These are phyloP conservation scores for Ditylenchus weischeri DNA, from an alignment of 2,888 invertebrate species.

Conservation along the genomic window DNA sequence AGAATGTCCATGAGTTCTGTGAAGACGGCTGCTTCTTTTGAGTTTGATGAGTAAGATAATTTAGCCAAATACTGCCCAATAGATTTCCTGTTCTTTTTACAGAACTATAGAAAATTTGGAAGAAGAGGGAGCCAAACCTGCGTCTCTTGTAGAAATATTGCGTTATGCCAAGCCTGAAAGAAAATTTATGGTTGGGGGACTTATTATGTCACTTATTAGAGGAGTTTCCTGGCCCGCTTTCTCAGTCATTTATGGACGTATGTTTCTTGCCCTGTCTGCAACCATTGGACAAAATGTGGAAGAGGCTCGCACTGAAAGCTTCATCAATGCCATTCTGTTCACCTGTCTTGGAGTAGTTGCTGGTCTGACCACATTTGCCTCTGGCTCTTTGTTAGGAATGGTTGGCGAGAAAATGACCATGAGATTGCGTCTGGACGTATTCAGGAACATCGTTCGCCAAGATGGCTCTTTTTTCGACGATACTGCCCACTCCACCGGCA, in stretches of 20 bases:
- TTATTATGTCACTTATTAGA: conserved; percentile 41
- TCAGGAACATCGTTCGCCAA: conserved; percentile 57
- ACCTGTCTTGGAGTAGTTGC: conserved; percentile 28
- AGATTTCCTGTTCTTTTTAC: background rate
- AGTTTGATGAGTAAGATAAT: conserved; percentile 26
- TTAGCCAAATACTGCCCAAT: background rate
- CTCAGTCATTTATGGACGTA: conserved; percentile 51
- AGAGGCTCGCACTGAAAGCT: background rate
- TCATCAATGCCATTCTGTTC: conserved; percentile 17
- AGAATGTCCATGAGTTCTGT: conserved; percentile 31
- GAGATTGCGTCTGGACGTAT: conserved; percentile 42
- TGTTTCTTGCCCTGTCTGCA: conserved; percentile 38
- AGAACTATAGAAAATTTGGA: conserved; percentile 32
- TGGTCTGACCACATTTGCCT: conserved; percentile 38
- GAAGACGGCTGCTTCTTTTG: conserved; percentile 13
- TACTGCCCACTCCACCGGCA: conserved; percentile 59
- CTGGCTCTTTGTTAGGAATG: conserved; percentile 34
- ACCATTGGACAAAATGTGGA: conserved; percentile 13
- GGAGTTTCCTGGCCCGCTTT: conserved; percentile 53
- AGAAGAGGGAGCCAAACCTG: conserved; percentile 28
- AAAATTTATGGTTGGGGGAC: conserved; percentile 33
- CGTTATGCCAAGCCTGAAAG: conserved; percentile 39
- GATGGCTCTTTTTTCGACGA: conserved; percentile 62
- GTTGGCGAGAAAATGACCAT: conserved; percentile 37
- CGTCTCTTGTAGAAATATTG: conserved; percentile 38